Conservation (phyloP, 2,113 vertebrate species). For the Echinops telfairi region DNA sequence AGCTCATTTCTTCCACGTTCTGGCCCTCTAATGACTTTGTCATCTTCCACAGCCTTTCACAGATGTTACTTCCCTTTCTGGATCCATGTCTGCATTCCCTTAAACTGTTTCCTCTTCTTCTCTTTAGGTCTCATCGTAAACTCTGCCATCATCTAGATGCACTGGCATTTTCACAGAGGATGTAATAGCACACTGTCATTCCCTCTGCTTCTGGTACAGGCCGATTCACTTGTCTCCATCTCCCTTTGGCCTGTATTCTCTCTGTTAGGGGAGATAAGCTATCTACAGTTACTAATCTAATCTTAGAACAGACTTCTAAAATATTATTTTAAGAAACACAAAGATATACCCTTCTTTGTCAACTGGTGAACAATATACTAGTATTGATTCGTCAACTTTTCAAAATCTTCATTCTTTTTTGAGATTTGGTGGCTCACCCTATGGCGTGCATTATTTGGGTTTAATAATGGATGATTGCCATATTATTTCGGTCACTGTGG, state of each 20-base stretch:
- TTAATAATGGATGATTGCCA: constrained; percentile 25
- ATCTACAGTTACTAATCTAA: not conserved
- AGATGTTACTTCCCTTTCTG: not conserved
- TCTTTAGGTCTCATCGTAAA: not conserved
- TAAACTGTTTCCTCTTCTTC: not conserved
- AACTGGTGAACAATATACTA: not conserved
- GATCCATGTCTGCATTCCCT: not conserved
- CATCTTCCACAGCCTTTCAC: too few species aligned
- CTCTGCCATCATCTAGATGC: not conserved
- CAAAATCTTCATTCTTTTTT: too few species aligned
- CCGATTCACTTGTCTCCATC: fast-evolving
- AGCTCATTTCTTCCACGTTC: not conserved
- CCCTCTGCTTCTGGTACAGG: not conserved
- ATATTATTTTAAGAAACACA: not conserved
- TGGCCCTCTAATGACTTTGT: not conserved
- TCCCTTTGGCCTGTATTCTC: too few species aligned
- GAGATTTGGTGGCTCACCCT: not conserved
- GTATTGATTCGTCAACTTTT: not conserved
- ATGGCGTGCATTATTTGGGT: not conserved
- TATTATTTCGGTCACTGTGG: constrained; percentile 51
- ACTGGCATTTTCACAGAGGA: not conserved
- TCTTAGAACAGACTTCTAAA: not conserved
- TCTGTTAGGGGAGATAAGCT: not conserved
- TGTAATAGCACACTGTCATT: not conserved
- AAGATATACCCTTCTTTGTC: fast-evolving